phyloP scores from a whole-genome alignment of 1,140 invertebrate species.

The Harpegnathos saltator region DNA sequence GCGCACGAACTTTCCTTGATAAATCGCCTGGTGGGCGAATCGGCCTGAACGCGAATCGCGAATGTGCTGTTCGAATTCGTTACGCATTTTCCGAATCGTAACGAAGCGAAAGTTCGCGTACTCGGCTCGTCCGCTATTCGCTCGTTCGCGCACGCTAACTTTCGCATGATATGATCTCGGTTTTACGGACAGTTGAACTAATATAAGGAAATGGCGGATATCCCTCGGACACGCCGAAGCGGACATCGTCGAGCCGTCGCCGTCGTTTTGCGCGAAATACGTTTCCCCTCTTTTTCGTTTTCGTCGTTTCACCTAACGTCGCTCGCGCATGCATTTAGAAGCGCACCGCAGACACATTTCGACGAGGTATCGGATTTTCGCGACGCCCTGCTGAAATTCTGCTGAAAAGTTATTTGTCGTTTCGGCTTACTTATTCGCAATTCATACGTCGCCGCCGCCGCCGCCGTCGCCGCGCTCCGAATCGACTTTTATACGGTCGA shows the following conservation, averaged over 20 bases:
- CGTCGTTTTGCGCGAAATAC: constrained; percentile 64
- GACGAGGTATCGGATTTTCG: constrained; percentile 76
- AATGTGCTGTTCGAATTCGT: too few relatives aligned
- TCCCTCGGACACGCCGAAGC: constrained; percentile 7
- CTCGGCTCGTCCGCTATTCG: too few relatives aligned
- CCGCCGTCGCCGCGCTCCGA: constrained; percentile 27
- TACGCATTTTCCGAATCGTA: too few relatives aligned
- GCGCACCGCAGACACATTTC: constrained; percentile 71
- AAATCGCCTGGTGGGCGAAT: too few relatives aligned
- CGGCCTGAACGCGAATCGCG: too few relatives aligned
- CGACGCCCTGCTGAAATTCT: constrained; percentile 56
- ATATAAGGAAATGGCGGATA: constrained; percentile 58
- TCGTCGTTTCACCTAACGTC: constrained; percentile 30
- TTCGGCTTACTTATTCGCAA: constrained; percentile 63
- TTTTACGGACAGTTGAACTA: constrained; percentile 13
- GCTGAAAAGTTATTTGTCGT: constrained; percentile 61
- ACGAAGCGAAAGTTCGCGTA: too few relatives aligned
- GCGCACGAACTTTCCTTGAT: too few relatives aligned
- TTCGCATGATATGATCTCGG: not conserved
- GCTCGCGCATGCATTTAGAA: constrained; percentile 68
- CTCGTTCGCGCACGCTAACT: too few relatives aligned
- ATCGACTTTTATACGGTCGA: constrained; percentile 49
- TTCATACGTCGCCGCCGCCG: not conserved
- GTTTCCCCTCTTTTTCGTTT: too few relatives aligned
- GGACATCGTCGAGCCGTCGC: constrained; percentile 41